Evolutionary conservation across 2,888 invertebrate genomes (phyloP), one percentile per base, ranked within the genome.

Genomic region (Melanostoma mellinum): DNA sequence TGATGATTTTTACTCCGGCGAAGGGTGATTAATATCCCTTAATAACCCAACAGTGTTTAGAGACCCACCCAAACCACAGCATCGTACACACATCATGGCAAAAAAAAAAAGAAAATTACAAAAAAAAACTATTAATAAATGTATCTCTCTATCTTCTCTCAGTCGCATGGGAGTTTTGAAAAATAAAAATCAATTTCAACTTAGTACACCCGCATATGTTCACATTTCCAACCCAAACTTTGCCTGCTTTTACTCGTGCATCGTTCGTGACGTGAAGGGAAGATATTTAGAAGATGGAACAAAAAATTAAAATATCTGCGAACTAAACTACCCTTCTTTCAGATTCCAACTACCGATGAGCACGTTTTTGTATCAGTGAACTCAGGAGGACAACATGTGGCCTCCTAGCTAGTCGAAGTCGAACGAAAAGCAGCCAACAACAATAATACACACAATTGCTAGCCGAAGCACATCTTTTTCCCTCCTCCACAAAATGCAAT

Each of bases 1-100:
- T 60, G 74, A 65, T 69, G 73, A 63, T 67, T 67, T 77, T 69
- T 40, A 38, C 40, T 61, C 52, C 36, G 9, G 36, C 53, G 38
- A 67, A 72, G 84, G 84, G 84, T 84, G 78, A 84, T 84, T 84
- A 84, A 75, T 79, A 75, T 79, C 84, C 67, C 79, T 74, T 69
- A 74, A 84, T 78, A 84, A 56, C 61, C 61, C 8, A 38, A 44
- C 9, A 46, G 10, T 61, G 38, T 35, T 8, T 52, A 35, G 32
- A 71, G 20, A 44, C 38, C 53, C 46, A 76, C 36, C 32, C 9
- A 50, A 67, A 73, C 63, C 46, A 76, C 46, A 52, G 8, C 35
- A 71, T n/a, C 38, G 2, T 9, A 8, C 8, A 6, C 30, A 48
- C 20, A 52, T 3, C 35, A 20, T 2, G 6, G 5, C 46, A 40